Percentiles rank a stretch among this genome's conserved stretches.
Evolutionary conservation across 2,797 vertebrate genomes (phyloP).

Genomic region (Halcyon chelicuti): DNA sequence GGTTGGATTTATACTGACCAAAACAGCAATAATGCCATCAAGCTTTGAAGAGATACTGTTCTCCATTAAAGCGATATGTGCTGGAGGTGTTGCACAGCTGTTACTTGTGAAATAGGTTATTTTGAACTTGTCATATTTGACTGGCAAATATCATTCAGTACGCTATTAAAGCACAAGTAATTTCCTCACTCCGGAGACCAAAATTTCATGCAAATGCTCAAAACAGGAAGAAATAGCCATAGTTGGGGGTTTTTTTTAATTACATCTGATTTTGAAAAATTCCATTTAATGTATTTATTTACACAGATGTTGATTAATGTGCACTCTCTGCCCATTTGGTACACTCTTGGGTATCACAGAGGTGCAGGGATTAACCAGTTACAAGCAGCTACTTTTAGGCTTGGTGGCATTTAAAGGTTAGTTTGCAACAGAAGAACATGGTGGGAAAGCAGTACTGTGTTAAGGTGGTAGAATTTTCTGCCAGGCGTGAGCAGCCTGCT

Average conservation of each 20-base stretch:
- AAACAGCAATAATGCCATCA: not conserved
- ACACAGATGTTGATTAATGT: not conserved
- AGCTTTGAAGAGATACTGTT: not conserved
- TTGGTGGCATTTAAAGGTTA: not conserved
- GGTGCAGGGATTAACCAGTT: not conserved
- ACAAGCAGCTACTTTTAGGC: not conserved
- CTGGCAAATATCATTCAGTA: not conserved
- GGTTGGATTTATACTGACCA: not conserved
- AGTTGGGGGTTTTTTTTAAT: not conserved
- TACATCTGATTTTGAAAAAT: not conserved
- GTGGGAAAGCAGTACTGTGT: not conserved
- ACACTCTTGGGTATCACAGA: not conserved
- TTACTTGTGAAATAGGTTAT: not conserved
- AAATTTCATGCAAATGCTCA: not conserved
- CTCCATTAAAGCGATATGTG: not conserved
- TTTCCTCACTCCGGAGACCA: not conserved
- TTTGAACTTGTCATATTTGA: constrained; percentile 7
- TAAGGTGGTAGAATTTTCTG: not conserved
- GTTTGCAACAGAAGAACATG: not conserved
- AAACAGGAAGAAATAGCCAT: not conserved
- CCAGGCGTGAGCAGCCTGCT: not conserved
- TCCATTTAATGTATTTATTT: not conserved
- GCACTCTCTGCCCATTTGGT: not conserved
- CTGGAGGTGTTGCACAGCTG: not conserved
- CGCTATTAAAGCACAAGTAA: not conserved